Conservation (phyloP, 2,797 vertebrate species). For the Ctenopoma kingsleyae region DNA sequence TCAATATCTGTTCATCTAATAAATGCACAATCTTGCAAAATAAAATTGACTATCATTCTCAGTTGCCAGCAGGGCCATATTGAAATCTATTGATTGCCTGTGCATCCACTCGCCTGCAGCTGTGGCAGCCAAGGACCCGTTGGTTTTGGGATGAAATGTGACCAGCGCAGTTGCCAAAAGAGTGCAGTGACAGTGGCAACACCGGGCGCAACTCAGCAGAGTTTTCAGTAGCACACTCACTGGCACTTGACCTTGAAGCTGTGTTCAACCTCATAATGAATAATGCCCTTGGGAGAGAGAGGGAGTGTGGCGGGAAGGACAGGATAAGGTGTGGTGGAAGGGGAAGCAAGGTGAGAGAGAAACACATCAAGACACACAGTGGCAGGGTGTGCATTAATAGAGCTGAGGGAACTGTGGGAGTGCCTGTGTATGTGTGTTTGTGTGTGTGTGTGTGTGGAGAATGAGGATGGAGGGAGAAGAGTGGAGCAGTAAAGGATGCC, state of each 20-base stretch:
- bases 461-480: constrained; percentile 22
- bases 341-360: constrained; percentile 61
- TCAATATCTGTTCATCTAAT: constrained; percentile 81
- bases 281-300: constrained; percentile 59
- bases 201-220: constrained; percentile 60
- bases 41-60: constrained; percentile 80
- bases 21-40: constrained; percentile 80
- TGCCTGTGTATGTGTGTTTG: constrained; percentile 7
- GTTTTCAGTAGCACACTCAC: constrained; percentile 39
- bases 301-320: constrained; percentile 8
- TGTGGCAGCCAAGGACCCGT: constrained; percentile 40
- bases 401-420: constrained; percentile 51
- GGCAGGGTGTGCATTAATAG: constrained; percentile 52
- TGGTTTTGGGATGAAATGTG: constrained; percentile 65
- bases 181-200: constrained; percentile 32
- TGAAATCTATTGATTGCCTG: constrained; percentile 78
- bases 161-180: constrained; percentile 58
- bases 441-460: constrained; percentile 6
- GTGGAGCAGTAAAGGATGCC: constrained; percentile 59
- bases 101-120: constrained; percentile 51
- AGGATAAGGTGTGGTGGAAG: constrained; percentile 49
- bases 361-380: constrained; percentile 47
- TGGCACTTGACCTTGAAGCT: constrained; percentile 77
- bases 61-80: constrained; percentile 59
- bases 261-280: constrained; percentile 50